Conservation (phyloP, 2,888 invertebrate species). For the Oxytorus armatus region DNA sequence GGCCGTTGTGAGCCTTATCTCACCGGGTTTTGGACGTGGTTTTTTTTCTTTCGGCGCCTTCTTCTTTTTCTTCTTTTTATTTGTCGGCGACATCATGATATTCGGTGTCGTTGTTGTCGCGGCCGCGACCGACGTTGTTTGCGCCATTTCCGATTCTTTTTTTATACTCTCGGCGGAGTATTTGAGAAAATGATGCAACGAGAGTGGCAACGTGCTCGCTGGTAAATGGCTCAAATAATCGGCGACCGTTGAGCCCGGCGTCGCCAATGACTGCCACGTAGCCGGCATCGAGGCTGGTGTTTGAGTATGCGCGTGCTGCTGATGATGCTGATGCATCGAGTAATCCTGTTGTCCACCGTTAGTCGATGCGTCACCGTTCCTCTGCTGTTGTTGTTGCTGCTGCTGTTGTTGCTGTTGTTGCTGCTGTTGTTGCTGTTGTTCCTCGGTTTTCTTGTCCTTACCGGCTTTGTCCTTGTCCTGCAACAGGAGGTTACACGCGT, state of each 20-base stretch:
- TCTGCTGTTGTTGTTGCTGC: constrained; percentile 85
- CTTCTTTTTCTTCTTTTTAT: constrained; percentile 93
- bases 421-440: constrained; percentile 77
- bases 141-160: constrained; percentile 88
- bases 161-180: constrained; percentile 92
- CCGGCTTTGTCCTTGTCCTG: constrained; percentile 81
- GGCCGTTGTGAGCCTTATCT: constrained; percentile 92
- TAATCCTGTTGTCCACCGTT: constrained; percentile 87
- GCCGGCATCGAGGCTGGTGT: constrained; percentile 86
- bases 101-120: constrained; percentile 82
- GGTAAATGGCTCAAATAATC: constrained; percentile 93
- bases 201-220: constrained; percentile 90
- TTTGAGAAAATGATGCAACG: constrained; percentile 93
- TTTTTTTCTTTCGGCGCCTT: constrained; percentile 92
- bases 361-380: constrained; percentile 85
- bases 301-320: constrained; percentile 83
- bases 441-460: constrained; percentile 81
- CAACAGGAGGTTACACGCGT: constrained; percentile 82
- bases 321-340: constrained; percentile 85
- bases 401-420: constrained; percentile 81
- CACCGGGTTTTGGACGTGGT: constrained; percentile 93
- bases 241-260: constrained; percentile 92
- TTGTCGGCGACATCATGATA: constrained; percentile 81
- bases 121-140: constrained; percentile 83
- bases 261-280: constrained; percentile 90